Evolutionary conservation across 2,797 vertebrate species (phyloP).

Genomic region (Falco peregrinus): DNA sequence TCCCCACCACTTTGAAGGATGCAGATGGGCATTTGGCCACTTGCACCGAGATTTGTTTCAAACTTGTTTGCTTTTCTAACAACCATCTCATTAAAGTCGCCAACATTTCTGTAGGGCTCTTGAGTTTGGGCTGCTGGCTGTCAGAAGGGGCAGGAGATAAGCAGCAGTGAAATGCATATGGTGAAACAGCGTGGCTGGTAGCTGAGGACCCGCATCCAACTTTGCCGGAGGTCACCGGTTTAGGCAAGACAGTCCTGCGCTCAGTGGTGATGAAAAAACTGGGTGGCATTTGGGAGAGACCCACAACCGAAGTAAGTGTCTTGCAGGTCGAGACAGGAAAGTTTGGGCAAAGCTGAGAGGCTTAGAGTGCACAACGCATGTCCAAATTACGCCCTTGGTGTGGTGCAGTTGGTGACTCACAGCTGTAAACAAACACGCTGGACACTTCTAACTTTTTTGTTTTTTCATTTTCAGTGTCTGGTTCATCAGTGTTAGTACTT

Average conservation of each 20-base stretch:
- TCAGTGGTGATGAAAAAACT: not conserved
- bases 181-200: not conserved
- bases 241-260: not conserved
- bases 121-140: not conserved
- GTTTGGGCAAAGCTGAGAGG: not conserved
- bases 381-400: not conserved
- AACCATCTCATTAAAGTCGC: not conserved
- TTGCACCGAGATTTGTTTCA: not conserved
- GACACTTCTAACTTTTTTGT: not conserved
- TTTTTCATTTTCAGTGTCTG: not conserved
- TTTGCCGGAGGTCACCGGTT: not conserved
- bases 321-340: not conserved
- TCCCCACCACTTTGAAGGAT: not conserved
- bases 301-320: not conserved
- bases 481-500: not conserved
- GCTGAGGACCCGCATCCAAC: not conserved
- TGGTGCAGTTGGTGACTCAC: not conserved
- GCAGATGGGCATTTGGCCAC: not conserved
- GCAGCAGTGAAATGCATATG: not conserved
- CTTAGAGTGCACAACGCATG: not conserved
- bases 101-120: not conserved
- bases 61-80: not conserved
- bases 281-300: not conserved
- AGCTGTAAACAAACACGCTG: not conserved
- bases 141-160: not conserved